Conservation (phyloP, 2,888 invertebrate genomes). For the Mesochorus sp. region DNA sequence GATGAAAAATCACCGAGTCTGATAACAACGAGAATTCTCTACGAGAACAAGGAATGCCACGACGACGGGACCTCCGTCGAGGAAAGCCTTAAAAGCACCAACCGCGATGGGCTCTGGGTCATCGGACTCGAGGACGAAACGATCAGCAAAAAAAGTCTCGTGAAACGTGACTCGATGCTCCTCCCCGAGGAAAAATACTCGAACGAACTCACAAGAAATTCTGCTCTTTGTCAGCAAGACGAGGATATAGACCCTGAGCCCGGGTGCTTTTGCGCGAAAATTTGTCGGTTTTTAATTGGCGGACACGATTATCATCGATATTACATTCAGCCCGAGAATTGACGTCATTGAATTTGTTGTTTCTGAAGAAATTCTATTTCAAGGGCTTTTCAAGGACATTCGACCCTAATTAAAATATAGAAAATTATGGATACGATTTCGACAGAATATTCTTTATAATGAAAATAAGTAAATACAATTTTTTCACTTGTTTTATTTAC, state of each 20-base stretch:
- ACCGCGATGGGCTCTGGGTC: conserved; percentile 66
- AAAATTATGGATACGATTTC: too few relatives aligned
- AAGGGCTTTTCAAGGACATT: conserved; percentile 7
- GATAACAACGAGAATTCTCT: conserved; percentile 63
- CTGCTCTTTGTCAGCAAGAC: conserved; percentile 33
- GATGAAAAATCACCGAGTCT: too few relatives aligned
- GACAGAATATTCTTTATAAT: too few relatives aligned
- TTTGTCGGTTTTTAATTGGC: conserved; percentile 66
- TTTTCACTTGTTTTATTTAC: too few relatives aligned
- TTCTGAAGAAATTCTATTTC: too few relatives aligned
- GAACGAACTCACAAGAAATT: neutral
- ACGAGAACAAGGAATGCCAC: conserved; percentile 67
- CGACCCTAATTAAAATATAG: too few relatives aligned
- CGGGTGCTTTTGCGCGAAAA: conserved; percentile 70
- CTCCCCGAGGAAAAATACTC: neutral
- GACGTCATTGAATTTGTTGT: conserved; percentile 7
- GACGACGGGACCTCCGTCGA: conserved; percentile 17
- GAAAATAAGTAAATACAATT: too few relatives aligned
- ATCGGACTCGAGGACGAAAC: conserved; percentile 38
- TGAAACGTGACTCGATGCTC: neutral
- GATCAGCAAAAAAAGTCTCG: neutral
- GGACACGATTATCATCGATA: conserved; percentile 25
- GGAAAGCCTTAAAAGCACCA: conserved; percentile 38
- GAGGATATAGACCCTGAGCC: conserved; percentile 14
- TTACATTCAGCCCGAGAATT: conserved; percentile 39